Percentiles rank a stretch among this genome's conserved stretches.
phyloP scores from a whole-genome alignment of 2,113 vertebrate species.

The Hypocryptadius cinnamomeus region DNA sequence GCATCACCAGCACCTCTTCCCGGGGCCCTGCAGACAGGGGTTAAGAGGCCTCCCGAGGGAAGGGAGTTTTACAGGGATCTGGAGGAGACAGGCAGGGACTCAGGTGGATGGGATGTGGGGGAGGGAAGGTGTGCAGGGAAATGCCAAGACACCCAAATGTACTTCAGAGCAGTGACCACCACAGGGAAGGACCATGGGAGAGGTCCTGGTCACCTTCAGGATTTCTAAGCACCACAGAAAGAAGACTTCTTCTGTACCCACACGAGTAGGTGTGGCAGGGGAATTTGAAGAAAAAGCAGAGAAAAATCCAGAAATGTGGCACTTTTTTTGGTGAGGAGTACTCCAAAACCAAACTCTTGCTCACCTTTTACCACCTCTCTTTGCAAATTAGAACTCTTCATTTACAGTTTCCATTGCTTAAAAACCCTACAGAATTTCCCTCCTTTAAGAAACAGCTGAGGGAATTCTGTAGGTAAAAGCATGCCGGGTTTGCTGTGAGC shows the following conservation, averaged over 20 bases:
- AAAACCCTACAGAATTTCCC: neutral
- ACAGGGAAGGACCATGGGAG: neutral
- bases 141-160: rapidly evolving
- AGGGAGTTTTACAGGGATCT: neutral
- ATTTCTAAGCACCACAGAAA: neutral
- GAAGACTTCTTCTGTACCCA: neutral
- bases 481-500: neutral
- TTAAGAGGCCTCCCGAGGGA: constrained; percentile 15
- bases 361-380: neutral
- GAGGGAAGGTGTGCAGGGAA: neutral
- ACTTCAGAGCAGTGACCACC: neutral
- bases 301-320: neutral
- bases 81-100: neutral
- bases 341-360: neutral
- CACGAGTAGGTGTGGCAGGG: neutral
- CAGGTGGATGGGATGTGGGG: neutral
- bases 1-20: constrained; percentile 20
- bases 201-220: neutral
- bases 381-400: neutral
- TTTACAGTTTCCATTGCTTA: neutral
- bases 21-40: neutral
- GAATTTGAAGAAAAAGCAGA: neutral
- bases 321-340: neutral
- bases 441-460: neutral
- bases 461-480: neutral